phyloP scores from a whole-genome alignment of 2,797 vertebrate genomes.

The Rhinatrema bivittatum region DNA sequence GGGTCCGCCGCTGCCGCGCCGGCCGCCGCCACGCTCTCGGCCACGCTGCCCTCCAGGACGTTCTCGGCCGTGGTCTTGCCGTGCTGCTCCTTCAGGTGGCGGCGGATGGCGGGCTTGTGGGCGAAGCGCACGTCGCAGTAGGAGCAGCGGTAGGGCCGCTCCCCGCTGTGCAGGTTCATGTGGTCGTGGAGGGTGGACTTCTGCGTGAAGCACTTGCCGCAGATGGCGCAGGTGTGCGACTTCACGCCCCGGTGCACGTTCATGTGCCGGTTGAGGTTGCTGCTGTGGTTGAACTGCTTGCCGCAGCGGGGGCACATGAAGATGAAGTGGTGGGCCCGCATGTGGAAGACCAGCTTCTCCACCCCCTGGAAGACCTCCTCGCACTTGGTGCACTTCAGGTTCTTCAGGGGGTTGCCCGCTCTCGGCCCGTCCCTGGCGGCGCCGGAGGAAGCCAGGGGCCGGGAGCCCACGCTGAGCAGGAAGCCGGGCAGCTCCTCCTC shows the following conservation, averaged over 20 bases:
- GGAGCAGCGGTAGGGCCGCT: constrained; percentile 80
- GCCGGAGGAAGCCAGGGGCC: constrained; percentile 32
- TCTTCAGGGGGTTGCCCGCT: constrained; percentile 33
- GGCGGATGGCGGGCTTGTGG: constrained; percentile 85
- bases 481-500: constrained; percentile 7
- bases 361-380: constrained; percentile 78
- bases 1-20: constrained; percentile 77
- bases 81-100: constrained; percentile 91
- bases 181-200: constrained; percentile 91
- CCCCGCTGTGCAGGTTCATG: constrained; percentile 92
- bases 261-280: constrained; percentile 89
- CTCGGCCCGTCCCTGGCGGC: neutral
- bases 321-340: constrained; percentile 76
- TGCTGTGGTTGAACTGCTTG: constrained; percentile 87
- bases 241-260: constrained; percentile 80
- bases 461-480: constrained; percentile 32
- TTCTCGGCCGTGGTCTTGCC: constrained; percentile 90
- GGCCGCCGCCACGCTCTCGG: constrained; percentile 48
- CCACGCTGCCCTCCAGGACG: constrained; percentile 75
- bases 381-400: constrained; percentile 78
- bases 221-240: constrained; percentile 82
- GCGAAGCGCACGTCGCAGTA: constrained; percentile 90
- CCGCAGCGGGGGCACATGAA: constrained; percentile 88
- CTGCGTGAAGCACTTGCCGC: constrained; percentile 90
- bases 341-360: constrained; percentile 78